Evolutionary conservation across 2,113 vertebrate genomes (phyloP), one percentile per base, ranked within the genome.

Genomic region (Podilymbus podiceps): DNA sequence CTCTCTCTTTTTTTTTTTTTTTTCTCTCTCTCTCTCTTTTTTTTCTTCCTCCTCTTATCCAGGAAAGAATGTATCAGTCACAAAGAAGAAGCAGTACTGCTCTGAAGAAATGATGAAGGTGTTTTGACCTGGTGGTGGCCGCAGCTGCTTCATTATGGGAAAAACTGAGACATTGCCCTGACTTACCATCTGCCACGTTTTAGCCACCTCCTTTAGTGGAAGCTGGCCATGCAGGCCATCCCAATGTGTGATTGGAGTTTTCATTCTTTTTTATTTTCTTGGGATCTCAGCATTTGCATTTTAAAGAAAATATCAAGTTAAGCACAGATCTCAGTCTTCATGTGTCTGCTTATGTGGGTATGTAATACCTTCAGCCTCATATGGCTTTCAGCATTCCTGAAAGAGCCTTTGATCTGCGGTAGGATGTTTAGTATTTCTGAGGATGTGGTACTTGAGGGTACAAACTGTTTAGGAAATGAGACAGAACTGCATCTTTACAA

Each of bases 381-480:
- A 50, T 18, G 50, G 85, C 58, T 82, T 63, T 85, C 18, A 76
- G 84, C 66, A 42, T 66, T 82, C 49, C 76, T 90, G 73, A 75
- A 71, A 83, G 49, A 89, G 56, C 10, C 80, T 97, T 95, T 95
- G 89, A 76, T 95, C 58, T 69, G 62, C 42, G 24, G 47, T 75
- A 59, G 66, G 46, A 24, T 62, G 66, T 68, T 87, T 63, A 68
- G 80, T 85, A 35, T 78, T 86, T 95, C 86, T 88, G 80, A 91
- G 62, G 38, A 55, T 1, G 1, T 64, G 10, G 20, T 69, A 93
- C 69, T 79, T 90, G 58, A 69, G 71, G 91, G 50, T 86, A 87
- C 38, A 95, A 68, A 56, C 59, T 87, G 62, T 73, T 69, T 76
- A 79, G 77, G 76, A 87, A 86, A 72, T 89, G 69, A 82, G 58